These are phyloP conservation scores for Dipodomys spectabilis DNA, from an alignment of 2,113 vertebrate genomes.

Conservation along the genomic window DNA sequence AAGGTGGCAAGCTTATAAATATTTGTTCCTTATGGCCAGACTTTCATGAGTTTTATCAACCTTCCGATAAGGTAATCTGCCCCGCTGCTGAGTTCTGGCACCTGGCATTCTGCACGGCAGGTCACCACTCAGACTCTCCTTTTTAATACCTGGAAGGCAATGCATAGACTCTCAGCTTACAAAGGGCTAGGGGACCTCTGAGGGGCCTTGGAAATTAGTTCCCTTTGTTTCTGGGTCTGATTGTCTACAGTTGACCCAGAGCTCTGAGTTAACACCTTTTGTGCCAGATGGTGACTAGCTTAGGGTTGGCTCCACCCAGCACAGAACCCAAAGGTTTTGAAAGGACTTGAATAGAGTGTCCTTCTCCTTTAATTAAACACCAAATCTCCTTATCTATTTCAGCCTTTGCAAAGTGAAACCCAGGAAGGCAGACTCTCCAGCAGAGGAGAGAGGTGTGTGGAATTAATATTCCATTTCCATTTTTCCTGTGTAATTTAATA, in stretches of 20 bases:
- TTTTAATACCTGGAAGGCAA: constrained; percentile 68
- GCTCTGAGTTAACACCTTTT: constrained; percentile 62
- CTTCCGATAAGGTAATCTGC: constrained; percentile 69
- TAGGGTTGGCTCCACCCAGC: neutral
- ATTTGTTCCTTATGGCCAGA: constrained; percentile 70
- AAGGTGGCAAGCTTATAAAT: constrained; percentile 64
- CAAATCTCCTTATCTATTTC: constrained; percentile 76
- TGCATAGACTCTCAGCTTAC: constrained; percentile 58
- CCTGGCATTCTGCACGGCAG: constrained; percentile 50
- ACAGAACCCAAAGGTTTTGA: constrained; percentile 60
- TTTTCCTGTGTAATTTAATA: constrained; percentile 77
- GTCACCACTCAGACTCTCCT: constrained; percentile 62
- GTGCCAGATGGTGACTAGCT: constrained; percentile 61
- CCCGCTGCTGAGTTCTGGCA: constrained; percentile 32
- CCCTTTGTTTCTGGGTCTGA: constrained; percentile 73
- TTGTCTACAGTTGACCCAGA: constrained; percentile 45
- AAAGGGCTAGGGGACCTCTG: neutral
- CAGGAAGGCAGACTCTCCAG: constrained; percentile 67
- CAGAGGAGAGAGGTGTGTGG: constrained; percentile 18
- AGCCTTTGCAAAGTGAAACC: constrained; percentile 79
- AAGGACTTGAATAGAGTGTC: constrained; percentile 67
- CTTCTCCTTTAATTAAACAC: constrained; percentile 74
- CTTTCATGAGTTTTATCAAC: constrained; percentile 60
- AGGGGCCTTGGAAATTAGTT: constrained; percentile 50
- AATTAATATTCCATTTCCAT: constrained; percentile 65